Percentiles rank a stretch among this genome's conserved stretches.
Evolutionary conservation across 1,140 invertebrate genomes (phyloP).

Genomic region (Ceratina japonica): DNA sequence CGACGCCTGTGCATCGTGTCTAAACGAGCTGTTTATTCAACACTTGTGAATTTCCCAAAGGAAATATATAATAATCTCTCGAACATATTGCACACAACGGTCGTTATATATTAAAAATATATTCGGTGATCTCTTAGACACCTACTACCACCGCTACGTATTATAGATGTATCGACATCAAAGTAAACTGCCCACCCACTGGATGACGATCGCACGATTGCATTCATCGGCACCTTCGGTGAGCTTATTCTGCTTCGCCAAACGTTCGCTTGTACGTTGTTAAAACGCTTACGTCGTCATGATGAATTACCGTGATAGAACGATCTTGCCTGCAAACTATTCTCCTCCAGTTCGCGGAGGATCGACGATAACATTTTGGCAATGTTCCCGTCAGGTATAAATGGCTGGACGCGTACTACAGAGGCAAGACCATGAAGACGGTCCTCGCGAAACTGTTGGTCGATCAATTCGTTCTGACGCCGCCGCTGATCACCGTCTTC

Average conservation of each 20-base stretch:
- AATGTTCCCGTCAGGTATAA: constrained; percentile 83
- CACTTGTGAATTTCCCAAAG: too few species aligned
- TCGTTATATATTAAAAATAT: too few species aligned
- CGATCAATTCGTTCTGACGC: constrained; percentile 90
- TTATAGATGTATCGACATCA: constrained; percentile 17
- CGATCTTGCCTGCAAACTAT: neutral
- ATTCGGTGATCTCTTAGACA: constrained; percentile 1
- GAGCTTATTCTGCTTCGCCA: constrained; percentile 29
- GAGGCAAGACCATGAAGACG: constrained; percentile 82
- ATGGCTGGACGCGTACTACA: constrained; percentile 85
- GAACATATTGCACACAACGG: too few species aligned
- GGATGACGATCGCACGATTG: constrained; percentile 25
- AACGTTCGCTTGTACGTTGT: neutral
- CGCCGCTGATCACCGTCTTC: constrained; percentile 84
- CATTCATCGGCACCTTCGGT: constrained; percentile 24
- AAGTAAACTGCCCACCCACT: constrained; percentile 9
- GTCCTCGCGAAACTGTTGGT: constrained; percentile 85
- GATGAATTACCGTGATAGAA: constrained; percentile 15
- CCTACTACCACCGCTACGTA: neutral
- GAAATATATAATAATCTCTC: too few species aligned
- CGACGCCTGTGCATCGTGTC: too few species aligned
- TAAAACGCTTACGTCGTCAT: neutral
- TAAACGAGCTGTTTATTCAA: too few species aligned
- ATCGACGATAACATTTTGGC: neutral
- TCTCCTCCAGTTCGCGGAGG: too few species aligned